These are phyloP conservation scores for Cryptus armator DNA, from an alignment of 2,888 invertebrate species.

Conservation along the genomic window DNA sequence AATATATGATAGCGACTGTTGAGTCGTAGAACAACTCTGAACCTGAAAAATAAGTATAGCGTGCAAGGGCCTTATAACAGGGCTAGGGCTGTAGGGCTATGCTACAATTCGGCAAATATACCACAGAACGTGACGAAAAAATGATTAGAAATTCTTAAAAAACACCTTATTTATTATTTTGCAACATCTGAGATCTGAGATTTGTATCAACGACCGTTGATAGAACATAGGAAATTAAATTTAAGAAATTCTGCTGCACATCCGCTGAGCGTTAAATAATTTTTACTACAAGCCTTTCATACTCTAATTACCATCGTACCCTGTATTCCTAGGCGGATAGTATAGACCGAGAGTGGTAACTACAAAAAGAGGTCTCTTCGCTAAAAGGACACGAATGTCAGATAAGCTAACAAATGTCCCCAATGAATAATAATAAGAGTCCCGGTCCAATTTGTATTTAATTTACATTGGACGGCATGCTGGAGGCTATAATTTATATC, in stretches of 20 bases:
- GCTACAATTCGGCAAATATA: too few relatives aligned
- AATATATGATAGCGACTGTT: too few relatives aligned
- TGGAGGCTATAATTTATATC: slow-evolving; percentile 78
- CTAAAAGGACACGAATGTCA: slow-evolving; percentile 73
- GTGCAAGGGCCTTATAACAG: too few relatives aligned
- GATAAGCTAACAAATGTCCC: slow-evolving; percentile 82
- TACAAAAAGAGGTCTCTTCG: slow-evolving; percentile 28
- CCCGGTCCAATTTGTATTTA: slow-evolving; percentile 81
- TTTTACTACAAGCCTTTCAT: slow-evolving; percentile 20
- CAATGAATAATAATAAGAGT: slow-evolving; percentile 83
- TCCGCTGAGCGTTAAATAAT: background rate
- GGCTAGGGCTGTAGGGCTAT: too few relatives aligned
- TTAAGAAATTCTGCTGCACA: background rate
- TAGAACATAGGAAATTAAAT: background rate
- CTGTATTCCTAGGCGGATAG: background rate
- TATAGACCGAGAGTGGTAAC: background rate
- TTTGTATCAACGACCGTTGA: background rate
- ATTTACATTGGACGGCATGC: slow-evolving; percentile 79
- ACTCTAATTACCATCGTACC: slow-evolving; percentile 39
- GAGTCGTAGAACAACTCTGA: too few relatives aligned
- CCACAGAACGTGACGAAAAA: too few relatives aligned
- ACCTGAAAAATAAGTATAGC: too few relatives aligned
- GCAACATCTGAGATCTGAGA: too few relatives aligned
- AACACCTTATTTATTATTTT: too few relatives aligned
- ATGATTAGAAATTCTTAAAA: too few relatives aligned